Conservation (phyloP, 2,797 vertebrate genomes). For the Brachymystax lenok region DNA sequence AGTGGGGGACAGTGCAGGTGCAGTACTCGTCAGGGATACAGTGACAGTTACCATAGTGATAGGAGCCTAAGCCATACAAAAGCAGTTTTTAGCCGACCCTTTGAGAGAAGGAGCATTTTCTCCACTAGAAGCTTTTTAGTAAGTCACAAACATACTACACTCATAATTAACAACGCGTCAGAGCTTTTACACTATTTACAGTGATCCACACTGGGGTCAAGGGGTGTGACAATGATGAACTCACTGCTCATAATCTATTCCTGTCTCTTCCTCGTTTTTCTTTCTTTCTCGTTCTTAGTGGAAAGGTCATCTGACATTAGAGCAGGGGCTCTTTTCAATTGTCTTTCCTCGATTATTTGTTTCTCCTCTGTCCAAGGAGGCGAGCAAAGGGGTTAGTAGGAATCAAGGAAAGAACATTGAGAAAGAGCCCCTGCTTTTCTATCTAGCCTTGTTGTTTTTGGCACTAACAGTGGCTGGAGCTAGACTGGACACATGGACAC, state of each 20-base stretch:
- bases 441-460: slow-evolving; percentile 68
- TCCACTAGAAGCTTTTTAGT: slow-evolving; percentile 69
- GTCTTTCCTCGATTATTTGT: background rate
- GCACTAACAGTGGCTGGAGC: slow-evolving; percentile 74
- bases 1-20: slow-evolving; percentile 78
- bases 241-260: slow-evolving; percentile 46
- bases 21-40: slow-evolving; percentile 48
- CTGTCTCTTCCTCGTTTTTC: background rate
- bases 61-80: slow-evolving; percentile 68
- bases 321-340: slow-evolving; percentile 1
- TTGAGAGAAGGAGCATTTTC: slow-evolving; percentile 57
- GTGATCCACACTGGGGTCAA: slow-evolving; percentile 56
- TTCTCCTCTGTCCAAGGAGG: background rate
- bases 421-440: slow-evolving; percentile 24
- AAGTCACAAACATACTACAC: slow-evolving; percentile 77
- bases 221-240: slow-evolving; percentile 37
- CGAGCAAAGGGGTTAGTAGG: background rate
- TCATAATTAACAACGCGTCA: slow-evolving; percentile 72
- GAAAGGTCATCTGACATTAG: slow-evolving; percentile 57
- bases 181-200: slow-evolving; percentile 80
- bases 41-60: slow-evolving; percentile 67
- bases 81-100: slow-evolving; percentile 61
- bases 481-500: slow-evolving; percentile 65
- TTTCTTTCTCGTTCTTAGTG: slow-evolving; percentile 58
- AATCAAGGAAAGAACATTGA: background rate